These are phyloP conservation scores for Hemitrygon akajei DNA, from an alignment of 2,797 vertebrate species.

Conservation along the genomic window DNA sequence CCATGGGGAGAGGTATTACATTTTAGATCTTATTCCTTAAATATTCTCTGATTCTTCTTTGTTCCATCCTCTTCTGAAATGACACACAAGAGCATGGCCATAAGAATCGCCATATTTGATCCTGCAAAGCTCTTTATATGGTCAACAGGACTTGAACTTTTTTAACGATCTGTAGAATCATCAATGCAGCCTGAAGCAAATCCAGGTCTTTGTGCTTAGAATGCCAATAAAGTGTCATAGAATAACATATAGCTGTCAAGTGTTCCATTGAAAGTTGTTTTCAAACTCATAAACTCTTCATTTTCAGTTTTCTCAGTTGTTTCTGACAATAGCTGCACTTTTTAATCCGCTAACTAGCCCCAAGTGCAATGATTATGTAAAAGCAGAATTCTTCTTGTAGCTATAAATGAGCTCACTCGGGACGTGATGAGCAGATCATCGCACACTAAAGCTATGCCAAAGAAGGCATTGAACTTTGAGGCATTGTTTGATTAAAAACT, in stretches of 20 bases:
- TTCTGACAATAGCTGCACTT: conserved; percentile 10
- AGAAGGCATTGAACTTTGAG: neutral
- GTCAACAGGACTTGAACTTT: neutral
- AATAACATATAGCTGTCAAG: neutral
- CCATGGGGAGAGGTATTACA: neutral
- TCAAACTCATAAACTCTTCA: neutral
- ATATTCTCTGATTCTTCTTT: neutral
- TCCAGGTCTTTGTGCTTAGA: neutral
- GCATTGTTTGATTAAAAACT: neutral
- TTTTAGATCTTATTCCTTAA: neutral
- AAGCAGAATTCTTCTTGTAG: conserved; percentile 11
- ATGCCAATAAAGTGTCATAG: neutral
- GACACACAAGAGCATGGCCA: too few relatives aligned
- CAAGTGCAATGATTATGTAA: neutral
- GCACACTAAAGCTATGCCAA: neutral
- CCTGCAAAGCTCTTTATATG: neutral
- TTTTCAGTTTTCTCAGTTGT: neutral
- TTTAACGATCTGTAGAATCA: neutral
- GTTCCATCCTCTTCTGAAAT: neutral
- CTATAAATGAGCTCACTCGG: conserved; percentile 27
- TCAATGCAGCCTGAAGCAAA: neutral
- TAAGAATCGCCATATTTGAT: neutral
- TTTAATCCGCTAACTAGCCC: conserved; percentile 21
- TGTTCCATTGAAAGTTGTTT: neutral
- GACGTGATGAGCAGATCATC: neutral